These are phyloP conservation scores for Callionymus lyra DNA, from an alignment of 2,113 vertebrate species.

Conservation along the genomic window DNA sequence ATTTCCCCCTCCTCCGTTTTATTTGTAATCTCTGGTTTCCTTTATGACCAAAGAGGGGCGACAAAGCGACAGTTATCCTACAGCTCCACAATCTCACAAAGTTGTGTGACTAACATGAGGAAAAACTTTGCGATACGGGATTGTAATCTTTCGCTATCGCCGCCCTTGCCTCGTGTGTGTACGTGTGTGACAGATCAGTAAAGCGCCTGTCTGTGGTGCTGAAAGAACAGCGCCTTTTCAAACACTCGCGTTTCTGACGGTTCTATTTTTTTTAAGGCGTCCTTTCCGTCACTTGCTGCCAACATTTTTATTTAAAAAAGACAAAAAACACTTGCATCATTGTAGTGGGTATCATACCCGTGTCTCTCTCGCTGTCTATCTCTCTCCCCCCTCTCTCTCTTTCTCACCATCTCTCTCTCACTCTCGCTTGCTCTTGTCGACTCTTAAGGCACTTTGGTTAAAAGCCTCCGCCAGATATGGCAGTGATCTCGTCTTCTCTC, in stretches of 20 bases:
- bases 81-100: too few species aligned
- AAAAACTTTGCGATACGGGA: too few species aligned
- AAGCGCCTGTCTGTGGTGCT: conserved; percentile 27
- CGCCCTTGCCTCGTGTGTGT: too few species aligned
- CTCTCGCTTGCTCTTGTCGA: conserved; percentile 2
- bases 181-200: too few species aligned
- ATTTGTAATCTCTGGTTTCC: conserved; percentile 7
- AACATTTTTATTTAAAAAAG: too few species aligned
- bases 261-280: too few species aligned
- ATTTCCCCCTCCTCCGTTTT: not conserved
- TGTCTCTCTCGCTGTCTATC: not conserved
- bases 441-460: not conserved
- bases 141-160: too few species aligned
- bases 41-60: conserved; percentile 45
- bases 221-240: conserved; percentile 38
- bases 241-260: not conserved
- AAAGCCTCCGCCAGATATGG: not conserved
- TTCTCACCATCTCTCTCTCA: not conserved
- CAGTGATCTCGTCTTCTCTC: not conserved
- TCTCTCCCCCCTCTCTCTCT: not conserved
- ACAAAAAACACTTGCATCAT: too few species aligned
- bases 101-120: too few species aligned
- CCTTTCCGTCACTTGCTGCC: too few species aligned
- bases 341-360: too few species aligned
- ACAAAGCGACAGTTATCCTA: conserved; percentile 30